Evolutionary conservation across 2,113 vertebrate species (phyloP).

Genomic region (Hyperoodon ampullatus): DNA sequence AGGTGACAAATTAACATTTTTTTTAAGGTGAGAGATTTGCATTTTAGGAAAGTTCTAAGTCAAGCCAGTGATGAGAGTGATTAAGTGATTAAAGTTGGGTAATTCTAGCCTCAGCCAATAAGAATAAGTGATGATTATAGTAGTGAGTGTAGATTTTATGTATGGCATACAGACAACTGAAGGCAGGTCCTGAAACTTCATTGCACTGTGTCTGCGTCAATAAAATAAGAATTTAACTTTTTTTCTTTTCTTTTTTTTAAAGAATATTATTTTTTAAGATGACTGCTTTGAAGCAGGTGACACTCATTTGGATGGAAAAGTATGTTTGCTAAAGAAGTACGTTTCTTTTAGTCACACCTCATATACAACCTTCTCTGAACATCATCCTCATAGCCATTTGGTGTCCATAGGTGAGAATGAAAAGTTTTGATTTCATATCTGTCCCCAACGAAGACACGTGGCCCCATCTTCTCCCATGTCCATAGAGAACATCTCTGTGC

Average conservation of each 20-base stretch:
- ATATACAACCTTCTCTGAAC: neutral
- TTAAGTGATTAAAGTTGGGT: neutral
- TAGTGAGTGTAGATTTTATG: neutral
- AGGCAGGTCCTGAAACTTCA: neutral
- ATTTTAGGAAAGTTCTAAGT: neutral
- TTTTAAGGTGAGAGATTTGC: neutral
- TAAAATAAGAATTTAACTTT: neutral
- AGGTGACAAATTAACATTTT: neutral
- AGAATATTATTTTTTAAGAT: neutral
- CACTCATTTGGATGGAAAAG: neutral
- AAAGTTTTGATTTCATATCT: neutral
- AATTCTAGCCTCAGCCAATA: neutral
- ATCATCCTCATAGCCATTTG: neutral
- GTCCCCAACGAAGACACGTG: neutral
- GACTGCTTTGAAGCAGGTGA: neutral
- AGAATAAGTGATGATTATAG: neutral
- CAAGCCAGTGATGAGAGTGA: neutral
- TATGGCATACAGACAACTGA: neutral
- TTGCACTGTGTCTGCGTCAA: neutral
- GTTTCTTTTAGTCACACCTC: neutral
- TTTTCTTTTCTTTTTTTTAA: neutral
- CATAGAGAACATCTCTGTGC: neutral
- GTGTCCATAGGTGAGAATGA: neutral
- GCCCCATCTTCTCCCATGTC: neutral
- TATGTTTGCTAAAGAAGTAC: neutral